Conservation (phyloP, 2,797 vertebrate species). For the Pteronotus mesoamericanus region DNA sequence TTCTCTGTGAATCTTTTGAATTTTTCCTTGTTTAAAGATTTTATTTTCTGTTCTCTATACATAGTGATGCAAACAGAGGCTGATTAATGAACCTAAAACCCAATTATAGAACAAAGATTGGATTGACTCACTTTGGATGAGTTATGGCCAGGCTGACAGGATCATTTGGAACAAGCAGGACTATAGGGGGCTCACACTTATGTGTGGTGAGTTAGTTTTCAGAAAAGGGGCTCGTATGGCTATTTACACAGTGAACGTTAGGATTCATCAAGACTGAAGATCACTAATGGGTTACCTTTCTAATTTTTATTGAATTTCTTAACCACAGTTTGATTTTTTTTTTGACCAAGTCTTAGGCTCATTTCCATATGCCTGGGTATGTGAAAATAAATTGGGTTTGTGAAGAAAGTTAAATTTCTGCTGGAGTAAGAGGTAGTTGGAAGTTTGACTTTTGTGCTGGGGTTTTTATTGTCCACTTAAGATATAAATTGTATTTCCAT, state of each 20-base stretch:
- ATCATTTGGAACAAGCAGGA: background rate
- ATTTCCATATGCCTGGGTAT: background rate
- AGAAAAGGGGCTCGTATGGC: background rate
- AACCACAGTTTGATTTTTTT: background rate
- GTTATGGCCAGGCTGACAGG: background rate
- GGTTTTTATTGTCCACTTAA: conserved; percentile 33
- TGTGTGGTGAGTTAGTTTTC: background rate
- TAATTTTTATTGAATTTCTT: conserved; percentile 5
- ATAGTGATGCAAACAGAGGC: background rate
- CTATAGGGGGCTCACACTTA: background rate
- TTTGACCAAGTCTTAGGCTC: background rate
- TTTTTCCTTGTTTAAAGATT: background rate
- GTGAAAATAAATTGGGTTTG: conserved; percentile 18
- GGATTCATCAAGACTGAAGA: background rate
- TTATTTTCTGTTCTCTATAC: background rate
- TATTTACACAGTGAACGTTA: background rate
- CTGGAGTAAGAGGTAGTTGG: background rate
- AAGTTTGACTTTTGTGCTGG: conserved; percentile 18
- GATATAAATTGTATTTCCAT: conserved; percentile 37
- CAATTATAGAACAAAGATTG: conserved; percentile 10
- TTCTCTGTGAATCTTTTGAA: background rate
- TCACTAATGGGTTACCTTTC: background rate
- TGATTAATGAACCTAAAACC: background rate
- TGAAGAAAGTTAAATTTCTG: conserved; percentile 45
- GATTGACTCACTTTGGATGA: background rate